Percentiles rank a stretch among this genome's conserved stretches.
Evolutionary conservation across 2,113 vertebrate species (phyloP).

Genomic region (Panurus biarmicus): DNA sequence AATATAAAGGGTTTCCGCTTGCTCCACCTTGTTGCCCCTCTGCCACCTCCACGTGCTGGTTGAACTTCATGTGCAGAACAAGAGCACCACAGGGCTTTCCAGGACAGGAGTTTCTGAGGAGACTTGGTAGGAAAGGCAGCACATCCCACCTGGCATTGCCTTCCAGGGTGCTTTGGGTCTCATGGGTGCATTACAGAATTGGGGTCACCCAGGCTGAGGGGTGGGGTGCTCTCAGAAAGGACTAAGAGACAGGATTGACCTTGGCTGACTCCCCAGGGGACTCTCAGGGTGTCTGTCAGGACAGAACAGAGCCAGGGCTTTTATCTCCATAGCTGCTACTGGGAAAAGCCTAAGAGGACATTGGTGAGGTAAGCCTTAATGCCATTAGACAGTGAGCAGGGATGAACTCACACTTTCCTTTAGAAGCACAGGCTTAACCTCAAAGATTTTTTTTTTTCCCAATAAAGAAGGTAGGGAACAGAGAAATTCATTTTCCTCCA

Average conservation of each 20-base stretch:
- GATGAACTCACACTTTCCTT: neutral
- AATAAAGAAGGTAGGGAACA: neutral
- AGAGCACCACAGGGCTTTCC: neutral
- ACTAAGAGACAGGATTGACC: neutral
- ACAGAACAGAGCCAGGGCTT: neutral
- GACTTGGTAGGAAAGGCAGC: neutral
- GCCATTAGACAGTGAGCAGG: neutral
- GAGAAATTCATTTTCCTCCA: neutral
- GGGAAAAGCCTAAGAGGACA: neutral
- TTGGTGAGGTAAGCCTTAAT: neutral
- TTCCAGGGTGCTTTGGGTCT: neutral
- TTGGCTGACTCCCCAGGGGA: neutral
- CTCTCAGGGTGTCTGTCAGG: neutral
- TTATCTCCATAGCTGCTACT: neutral
- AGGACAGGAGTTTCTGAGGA: neutral
- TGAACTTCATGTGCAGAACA: neutral
- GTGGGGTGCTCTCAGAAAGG: neutral
- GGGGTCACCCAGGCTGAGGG: neutral
- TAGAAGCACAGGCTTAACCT: neutral
- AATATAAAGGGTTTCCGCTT: neutral
- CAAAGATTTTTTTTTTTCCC: neutral
- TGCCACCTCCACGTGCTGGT: neutral
- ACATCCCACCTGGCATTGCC: neutral
- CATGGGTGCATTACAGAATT: neutral
- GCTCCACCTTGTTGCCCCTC: neutral